These are phyloP conservation scores for Sarcoramphus papa DNA, from an alignment of 2,797 vertebrate genomes.

Conservation along the genomic window DNA sequence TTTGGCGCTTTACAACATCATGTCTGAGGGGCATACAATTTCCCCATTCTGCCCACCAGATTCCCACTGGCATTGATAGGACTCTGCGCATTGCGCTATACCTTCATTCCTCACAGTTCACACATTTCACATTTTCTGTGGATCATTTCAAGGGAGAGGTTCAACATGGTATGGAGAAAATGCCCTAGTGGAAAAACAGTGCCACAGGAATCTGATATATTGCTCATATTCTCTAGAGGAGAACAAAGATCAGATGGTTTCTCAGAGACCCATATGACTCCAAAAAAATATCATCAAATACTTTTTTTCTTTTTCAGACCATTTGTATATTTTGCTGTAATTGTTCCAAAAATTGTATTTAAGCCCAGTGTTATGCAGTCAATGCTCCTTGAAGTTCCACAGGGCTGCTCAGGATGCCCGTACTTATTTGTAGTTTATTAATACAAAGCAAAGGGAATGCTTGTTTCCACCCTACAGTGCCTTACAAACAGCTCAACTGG, in stretches of 20 bases:
- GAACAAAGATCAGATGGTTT: background rate
- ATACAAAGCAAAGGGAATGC: background rate
- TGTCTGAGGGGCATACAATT: background rate
- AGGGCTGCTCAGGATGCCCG: background rate
- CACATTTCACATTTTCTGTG: background rate
- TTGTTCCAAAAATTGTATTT: background rate
- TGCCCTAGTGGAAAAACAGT: background rate
- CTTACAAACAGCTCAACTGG: background rate
- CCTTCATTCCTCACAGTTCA: background rate
- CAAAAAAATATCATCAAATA: background rate
- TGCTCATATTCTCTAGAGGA: conserved; percentile 23
- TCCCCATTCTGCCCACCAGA: background rate
- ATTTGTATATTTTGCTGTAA: background rate
- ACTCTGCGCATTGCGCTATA: background rate
- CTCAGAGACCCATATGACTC: background rate
- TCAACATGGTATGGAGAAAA: background rate
- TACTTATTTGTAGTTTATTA: conserved; percentile 10
- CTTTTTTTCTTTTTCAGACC: background rate
- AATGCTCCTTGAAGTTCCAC: background rate
- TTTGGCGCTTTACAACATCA: background rate
- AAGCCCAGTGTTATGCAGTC: background rate
- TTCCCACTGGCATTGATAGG: background rate
- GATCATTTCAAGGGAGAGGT: background rate
- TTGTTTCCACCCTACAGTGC: background rate
- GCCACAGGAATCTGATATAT: background rate